Evolutionary conservation across 2,797 vertebrate species (phyloP), one percentile per base, ranked within the genome.

Genomic region (Limosa lapponica): DNA sequence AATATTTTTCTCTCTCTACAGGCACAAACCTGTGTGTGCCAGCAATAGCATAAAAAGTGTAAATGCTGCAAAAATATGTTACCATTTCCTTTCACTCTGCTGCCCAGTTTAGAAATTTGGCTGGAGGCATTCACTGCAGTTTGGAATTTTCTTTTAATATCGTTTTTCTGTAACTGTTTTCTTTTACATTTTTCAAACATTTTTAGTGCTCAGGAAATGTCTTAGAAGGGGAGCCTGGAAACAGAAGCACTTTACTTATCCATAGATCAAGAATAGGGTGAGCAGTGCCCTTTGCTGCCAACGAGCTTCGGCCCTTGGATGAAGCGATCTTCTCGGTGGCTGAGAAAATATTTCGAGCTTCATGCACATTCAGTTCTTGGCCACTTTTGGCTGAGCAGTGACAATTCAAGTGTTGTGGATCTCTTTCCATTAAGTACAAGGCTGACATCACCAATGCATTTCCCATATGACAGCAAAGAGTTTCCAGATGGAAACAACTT

Each of bases 51-150:
- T 89, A 88, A 96, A 95, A 97, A 96, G 93, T 96, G 95, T 97
- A 97, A 97, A 96, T 97, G 95, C 93, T 96, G 93, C 95, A 96
- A 87, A 97, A 97, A 95, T 94, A 95, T 96, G 97, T 96, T 96
- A 93, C 94, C 93, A 89, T 97, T 97, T 97, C 96, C 96, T 97
- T 72, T 96, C 82, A 51, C 80, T 93, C 81, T 57, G 55, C 90
- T 97, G 95, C 87, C 95, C 87, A 90, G 91, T 96, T 93, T 78
- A 96, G 90, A 95, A 96, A 86, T 94, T 93, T 96, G 96, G 96
- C 96, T 96, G 82, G 78, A 96, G 92, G 81, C 90, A 87, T 95
- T 95, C 90, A 44, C 89, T 95, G 92, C 62, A 95, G 90, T 82
- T 96, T 64, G 85, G 95, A 96, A 93, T 97, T 97, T 95, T 97